Conservation (phyloP, 2,113 vertebrate genomes). For the Heterotis niloticus region DNA sequence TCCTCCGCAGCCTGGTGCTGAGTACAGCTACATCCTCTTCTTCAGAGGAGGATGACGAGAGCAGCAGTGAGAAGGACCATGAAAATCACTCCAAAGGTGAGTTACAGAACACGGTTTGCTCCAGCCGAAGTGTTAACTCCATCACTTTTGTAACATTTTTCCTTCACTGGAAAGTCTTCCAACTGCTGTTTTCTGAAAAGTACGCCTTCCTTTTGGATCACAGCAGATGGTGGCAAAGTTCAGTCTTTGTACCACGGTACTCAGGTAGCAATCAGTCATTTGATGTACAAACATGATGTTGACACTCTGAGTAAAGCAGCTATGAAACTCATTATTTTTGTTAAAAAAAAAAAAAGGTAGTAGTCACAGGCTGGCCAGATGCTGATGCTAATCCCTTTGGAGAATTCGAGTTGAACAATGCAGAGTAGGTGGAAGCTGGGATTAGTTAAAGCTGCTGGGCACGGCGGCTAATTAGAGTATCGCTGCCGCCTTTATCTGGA, state of each 20-base stretch:
- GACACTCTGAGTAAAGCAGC: no score
- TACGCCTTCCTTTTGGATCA: no score
- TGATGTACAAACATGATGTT: no score
- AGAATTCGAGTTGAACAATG: background rate
- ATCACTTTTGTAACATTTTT: background rate
- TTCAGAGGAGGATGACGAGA: constrained; percentile 34
- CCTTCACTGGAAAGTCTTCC: background rate
- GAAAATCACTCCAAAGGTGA: constrained; percentile 31
- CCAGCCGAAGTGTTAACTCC: background rate
- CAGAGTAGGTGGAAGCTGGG: background rate
- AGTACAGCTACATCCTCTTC: constrained; percentile 28
- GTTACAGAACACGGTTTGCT: constrained; percentile 2
- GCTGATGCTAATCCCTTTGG: background rate
- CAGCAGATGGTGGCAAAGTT: background rate
- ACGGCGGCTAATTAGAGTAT: background rate
- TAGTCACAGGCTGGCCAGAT: background rate
- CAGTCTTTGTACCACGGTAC: background rate
- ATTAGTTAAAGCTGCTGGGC: constrained; percentile 1
- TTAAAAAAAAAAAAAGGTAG: background rate
- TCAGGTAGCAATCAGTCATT: background rate
- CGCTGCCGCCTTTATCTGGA: no score
- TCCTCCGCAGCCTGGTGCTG: constrained; percentile 28
- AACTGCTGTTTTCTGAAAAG: no score
- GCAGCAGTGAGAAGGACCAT: constrained; percentile 34
- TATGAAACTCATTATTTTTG: background rate